Percentiles rank a stretch among this genome's conserved stretches.
Evolutionary conservation across 2,113 vertebrate species (phyloP).

Genomic region (Tragelaphus scriptus): DNA sequence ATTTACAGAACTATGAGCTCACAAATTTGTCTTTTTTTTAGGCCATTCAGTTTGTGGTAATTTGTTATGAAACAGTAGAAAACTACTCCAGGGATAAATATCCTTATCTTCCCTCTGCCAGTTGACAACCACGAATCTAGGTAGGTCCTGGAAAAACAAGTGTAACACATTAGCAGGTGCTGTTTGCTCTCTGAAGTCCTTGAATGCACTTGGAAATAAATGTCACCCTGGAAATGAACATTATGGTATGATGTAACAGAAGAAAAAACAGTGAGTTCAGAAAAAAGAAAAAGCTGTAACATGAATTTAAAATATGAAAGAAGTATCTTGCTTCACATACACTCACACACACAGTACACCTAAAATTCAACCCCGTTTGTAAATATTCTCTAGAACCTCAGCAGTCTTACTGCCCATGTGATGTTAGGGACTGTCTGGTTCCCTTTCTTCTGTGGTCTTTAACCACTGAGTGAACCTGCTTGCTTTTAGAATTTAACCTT

Average conservation of each 20-base stretch:
- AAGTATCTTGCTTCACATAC: background rate
- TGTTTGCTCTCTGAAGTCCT: slow-evolving; percentile 10
- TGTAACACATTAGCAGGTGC: background rate
- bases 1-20: background rate
- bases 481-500: slow-evolving; percentile 16
- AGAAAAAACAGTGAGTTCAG: background rate
- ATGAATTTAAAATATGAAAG: slow-evolving; percentile 37
- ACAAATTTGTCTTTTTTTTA: background rate
- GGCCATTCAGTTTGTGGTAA: background rate
- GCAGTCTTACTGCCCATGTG: background rate
- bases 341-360: background rate
- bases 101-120: background rate
- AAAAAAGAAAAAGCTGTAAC: background rate
- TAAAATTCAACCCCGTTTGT: background rate
- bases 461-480: background rate
- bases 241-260: background rate
- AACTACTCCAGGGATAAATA: background rate
- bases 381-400: background rate
- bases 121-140: background rate
- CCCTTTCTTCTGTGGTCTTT: slow-evolving; percentile 11
- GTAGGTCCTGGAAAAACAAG: background rate
- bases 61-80: slow-evolving; percentile 35
- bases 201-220: slow-evolving; percentile 13
- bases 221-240: background rate
- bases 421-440: background rate